Percentiles rank a stretch among this genome's conserved stretches.
Conservation (phyloP, 2,888 invertebrate species). For the Folsomia candida region DNA sequence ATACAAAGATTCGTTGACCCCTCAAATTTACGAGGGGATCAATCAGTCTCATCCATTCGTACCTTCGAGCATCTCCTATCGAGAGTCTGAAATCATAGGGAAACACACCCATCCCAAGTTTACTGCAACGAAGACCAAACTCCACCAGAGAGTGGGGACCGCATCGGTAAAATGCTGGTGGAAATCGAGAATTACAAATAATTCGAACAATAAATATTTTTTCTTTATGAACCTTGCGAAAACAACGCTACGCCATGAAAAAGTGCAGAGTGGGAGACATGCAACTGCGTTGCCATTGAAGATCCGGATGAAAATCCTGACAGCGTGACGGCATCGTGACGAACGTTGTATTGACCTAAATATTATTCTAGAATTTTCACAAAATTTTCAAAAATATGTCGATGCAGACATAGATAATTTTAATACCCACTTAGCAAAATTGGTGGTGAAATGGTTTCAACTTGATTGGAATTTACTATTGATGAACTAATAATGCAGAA, state of each 20-base stretch:
- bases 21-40: slow-evolving; percentile 36
- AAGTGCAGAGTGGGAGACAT: slow-evolving; percentile 38
- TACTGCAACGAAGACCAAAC: slow-evolving; percentile 44
- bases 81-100: slow-evolving; percentile 36
- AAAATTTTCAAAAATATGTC: no score
- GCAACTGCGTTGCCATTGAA: slow-evolving; percentile 39
- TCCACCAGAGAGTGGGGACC: slow-evolving; percentile 38
- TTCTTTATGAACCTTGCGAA: slow-evolving; percentile 40
- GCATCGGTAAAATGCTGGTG: slow-evolving; percentile 45
- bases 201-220: neutral
- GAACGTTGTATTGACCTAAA: slow-evolving; percentile 18
- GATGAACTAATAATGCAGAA: no score
- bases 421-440: no score
- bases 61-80: slow-evolving; percentile 32
- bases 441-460: no score
- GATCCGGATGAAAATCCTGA: slow-evolving; percentile 40
- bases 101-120: slow-evolving; percentile 31
- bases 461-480: no score
- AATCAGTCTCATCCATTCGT: slow-evolving; percentile 34
- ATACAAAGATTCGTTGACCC: slow-evolving; percentile 39
- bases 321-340: slow-evolving; percentile 22
- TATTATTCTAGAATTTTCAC: no score
- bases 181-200: neutral
- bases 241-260: slow-evolving; percentile 43
- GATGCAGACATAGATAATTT: no score